These are phyloP conservation scores for Cacatua alba DNA, from an alignment of 2,113 vertebrate species.

Conservation along the genomic window DNA sequence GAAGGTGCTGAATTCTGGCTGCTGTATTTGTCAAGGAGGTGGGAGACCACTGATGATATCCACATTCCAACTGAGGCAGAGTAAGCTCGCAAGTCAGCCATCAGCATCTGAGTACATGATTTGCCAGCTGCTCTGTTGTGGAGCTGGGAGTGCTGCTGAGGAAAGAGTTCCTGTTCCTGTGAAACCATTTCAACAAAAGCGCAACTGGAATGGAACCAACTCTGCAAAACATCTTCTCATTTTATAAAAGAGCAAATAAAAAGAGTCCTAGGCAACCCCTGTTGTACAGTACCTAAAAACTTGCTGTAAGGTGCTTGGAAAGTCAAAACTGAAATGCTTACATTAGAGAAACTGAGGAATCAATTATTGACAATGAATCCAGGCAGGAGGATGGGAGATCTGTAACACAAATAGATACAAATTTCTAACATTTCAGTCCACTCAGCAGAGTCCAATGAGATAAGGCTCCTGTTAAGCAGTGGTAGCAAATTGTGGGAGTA, in stretches of 20 bases:
- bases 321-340: background rate
- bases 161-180: background rate
- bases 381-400: background rate
- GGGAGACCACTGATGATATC: background rate
- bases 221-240: background rate
- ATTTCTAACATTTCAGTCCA: slow-evolving; percentile 24
- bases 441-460: background rate
- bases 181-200: background rate
- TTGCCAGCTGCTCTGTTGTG: background rate
- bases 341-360: background rate
- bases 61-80: background rate
- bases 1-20: background rate
- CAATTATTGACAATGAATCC: background rate
- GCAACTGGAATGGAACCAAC: background rate
- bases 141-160: background rate
- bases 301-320: background rate
- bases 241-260: background rate
- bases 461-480: slow-evolving; percentile 6
- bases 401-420: background rate
- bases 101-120: rapidly evolving
- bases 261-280: background rate
- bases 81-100: background rate
- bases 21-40: background rate
- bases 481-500: background rate
- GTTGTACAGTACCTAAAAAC: background rate